Evolutionary conservation across 2,888 invertebrate species (phyloP).

Genomic region (Acanthoscelides obtectus): DNA sequence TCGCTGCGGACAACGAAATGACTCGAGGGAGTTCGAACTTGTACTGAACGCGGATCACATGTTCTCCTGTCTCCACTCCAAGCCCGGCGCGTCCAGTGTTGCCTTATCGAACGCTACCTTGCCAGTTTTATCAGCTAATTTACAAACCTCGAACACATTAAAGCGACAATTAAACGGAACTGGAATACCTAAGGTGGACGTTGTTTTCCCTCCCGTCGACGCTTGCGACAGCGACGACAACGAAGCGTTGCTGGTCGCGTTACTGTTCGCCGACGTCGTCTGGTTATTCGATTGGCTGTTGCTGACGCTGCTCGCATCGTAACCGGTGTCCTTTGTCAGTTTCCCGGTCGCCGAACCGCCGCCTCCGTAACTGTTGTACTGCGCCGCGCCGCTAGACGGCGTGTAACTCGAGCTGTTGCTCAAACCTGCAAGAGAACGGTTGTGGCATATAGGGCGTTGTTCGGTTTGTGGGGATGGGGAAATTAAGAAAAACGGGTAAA

Average conservation of each 20-base stretch:
- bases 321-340: conserved; percentile 37
- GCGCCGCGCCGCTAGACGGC: conserved; percentile 37
- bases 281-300: conserved; percentile 17
- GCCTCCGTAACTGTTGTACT: conserved; percentile 45
- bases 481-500: too few relatives aligned
- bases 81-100: too few relatives aligned
- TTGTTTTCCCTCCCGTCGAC: conserved; percentile 43
- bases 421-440: conserved; percentile 32
- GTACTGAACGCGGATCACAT: too few relatives aligned
- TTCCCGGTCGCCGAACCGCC: conserved; percentile 36
- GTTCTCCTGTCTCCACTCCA: too few relatives aligned
- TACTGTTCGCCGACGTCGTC: conserved; percentile 38
- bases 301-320: conserved; percentile 33
- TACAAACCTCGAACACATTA: too few relatives aligned
- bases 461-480: too few relatives aligned
- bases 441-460: not conserved
- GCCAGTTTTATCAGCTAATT: too few relatives aligned
- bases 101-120: too few relatives aligned
- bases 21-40: too few relatives aligned
- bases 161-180: too few relatives aligned
- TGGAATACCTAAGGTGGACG: conserved; percentile 46
- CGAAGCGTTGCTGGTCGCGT: conserved; percentile 35
- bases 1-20: too few relatives aligned
- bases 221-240: conserved; percentile 36
- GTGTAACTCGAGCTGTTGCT: conserved; percentile 39